Conservation (phyloP, 1,140 invertebrate species). For the Zophobas atratus region DNA sequence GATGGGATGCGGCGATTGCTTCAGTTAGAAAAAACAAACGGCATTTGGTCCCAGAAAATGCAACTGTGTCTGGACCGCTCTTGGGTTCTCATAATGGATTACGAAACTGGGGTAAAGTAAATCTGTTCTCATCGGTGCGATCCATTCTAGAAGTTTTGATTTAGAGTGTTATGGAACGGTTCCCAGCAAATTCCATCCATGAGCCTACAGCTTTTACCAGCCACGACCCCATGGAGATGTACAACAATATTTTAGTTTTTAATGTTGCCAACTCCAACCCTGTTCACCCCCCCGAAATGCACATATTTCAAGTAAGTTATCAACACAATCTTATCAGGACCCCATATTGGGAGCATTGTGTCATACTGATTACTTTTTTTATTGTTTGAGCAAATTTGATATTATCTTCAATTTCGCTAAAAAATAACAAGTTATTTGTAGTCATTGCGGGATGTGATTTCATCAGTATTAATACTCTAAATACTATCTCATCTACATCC, state of each 20-base stretch:
- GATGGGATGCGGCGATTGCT: constrained; percentile 97
- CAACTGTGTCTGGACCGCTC: constrained; percentile 89
- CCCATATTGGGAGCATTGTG: not conserved
- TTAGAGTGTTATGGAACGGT: constrained; percentile 95
- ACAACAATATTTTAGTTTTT: constrained; percentile 98
- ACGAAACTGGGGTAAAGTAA: constrained; percentile 91
- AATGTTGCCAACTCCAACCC: constrained; percentile 80
- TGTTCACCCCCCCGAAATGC: constrained; percentile 89
- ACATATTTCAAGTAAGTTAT: constrained; percentile 93
- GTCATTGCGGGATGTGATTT: no score
- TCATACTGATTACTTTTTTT: not conserved
- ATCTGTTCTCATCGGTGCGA: constrained; percentile 12
- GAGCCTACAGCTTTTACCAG: constrained; percentile 98
- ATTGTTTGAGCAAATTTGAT: no score
- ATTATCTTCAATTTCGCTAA: no score
- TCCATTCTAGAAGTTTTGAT: constrained; percentile 53
- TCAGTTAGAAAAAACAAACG: constrained; percentile 97
- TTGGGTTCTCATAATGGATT: constrained; percentile 96
- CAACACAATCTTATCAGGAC: not conserved
- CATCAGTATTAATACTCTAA: no score
- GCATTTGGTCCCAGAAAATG: constrained; percentile 99
- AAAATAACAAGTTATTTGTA: no score
- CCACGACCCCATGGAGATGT: constrained; percentile 95
- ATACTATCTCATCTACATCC: no score
- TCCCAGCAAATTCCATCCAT: constrained; percentile 92